Evolutionary conservation across 2,888 invertebrate genomes (phyloP), one percentile per base, ranked within the genome.

Genomic region (Trilocha varians): DNA sequence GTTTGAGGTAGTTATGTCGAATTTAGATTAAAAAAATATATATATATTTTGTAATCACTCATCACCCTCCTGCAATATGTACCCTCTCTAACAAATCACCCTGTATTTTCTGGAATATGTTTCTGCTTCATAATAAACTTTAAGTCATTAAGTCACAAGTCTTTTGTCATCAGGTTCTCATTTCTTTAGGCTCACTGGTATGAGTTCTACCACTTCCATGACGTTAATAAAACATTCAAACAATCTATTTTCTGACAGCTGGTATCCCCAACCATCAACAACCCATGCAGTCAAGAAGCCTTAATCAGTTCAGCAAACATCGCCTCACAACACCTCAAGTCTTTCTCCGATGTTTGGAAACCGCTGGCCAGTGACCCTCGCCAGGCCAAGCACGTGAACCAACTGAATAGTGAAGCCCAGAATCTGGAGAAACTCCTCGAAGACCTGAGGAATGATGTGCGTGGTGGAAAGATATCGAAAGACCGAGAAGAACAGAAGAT

Each of bases 231-330:
- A n/a, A n/a, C n/a, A n/a, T 36, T 36, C 42, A 5, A 18, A 5
- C 16, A 2, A 11, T 11, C 5, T 25, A 9, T 6, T 25, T 25
- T 25, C 11, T n/a, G 36, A 9, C 56, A 78, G 77, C 55, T 77
- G 1, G 65, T 74, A 14, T 70, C 76, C 0, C 70, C 78, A 0
- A 56, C 68, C 0, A 70, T 77, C 43, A 72, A 77, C 45, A 62
- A 69, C 44, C 39, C 59, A 0, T 55, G 58, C 36, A 69, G 72
- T 45, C 70, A 73, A 38, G 61, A 65, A 1, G 52, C 70, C 0
- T 57, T 78, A 1, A 43, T 61, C n/a, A 46, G 55, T 0, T 64
- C 74, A 8, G 58, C 66, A 0, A 62, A 69, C 13, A 56, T 53
- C 9, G 53, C 78, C 0, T 59, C 67, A 2, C 25, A 52, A 2